These are phyloP conservation scores for Tryphoninae sp. DNA, from an alignment of 2,888 invertebrate species.

Conservation along the genomic window DNA sequence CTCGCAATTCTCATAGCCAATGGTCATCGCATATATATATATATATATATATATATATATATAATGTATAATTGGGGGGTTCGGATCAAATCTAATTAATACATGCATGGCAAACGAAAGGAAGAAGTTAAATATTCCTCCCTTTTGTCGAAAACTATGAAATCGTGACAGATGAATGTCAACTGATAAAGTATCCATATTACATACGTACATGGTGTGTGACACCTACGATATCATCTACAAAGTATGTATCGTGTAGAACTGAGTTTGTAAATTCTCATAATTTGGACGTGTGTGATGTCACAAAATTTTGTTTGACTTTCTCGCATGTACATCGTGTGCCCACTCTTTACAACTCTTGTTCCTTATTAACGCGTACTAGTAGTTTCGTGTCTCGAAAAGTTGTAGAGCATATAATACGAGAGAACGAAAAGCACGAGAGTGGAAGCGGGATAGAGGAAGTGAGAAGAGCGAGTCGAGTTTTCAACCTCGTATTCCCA, in stretches of 20 bases:
- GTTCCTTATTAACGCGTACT: conserved; percentile 44
- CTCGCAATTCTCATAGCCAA: conserved; percentile 31
- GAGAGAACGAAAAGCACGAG: conserved; percentile 32
- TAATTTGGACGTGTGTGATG: not conserved
- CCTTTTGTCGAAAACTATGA: not conserved
- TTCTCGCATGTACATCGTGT: conserved; percentile 4
- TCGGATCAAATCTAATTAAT: not conserved
- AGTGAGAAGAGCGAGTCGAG: conserved; percentile 27
- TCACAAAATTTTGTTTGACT: conserved; percentile 37
- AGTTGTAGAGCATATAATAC: conserved; percentile 47
- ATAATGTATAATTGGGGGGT: conserved; percentile 9
- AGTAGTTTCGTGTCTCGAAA: conserved; percentile 55
- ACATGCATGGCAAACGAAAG: not conserved
- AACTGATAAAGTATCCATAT: not conserved
- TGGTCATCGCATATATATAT: not conserved
- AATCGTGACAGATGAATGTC: not conserved
- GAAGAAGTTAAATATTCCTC: conserved; percentile 12
- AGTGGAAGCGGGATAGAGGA: conserved; percentile 16
- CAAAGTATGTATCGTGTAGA: not conserved
- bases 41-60: too few relatives aligned
- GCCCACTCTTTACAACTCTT: conserved; percentile 44
- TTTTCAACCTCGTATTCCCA: conserved; percentile 52
- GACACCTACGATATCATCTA: not conserved
- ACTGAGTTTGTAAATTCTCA: conserved; percentile 11
- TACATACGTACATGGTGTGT: not conserved